Evolutionary conservation across 2,797 vertebrate species (phyloP).

Genomic region (Psittacula echo): DNA sequence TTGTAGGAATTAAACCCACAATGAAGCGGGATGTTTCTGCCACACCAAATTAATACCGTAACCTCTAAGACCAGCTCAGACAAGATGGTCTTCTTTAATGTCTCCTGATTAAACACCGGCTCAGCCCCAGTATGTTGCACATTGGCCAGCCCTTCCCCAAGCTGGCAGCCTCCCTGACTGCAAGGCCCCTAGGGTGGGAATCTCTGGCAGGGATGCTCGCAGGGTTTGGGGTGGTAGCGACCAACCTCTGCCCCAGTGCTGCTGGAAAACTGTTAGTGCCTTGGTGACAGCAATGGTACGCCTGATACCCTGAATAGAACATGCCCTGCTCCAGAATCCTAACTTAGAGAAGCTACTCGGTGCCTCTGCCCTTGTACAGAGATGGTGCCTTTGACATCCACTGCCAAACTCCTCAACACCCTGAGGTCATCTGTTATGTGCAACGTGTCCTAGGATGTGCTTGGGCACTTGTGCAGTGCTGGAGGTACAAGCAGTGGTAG

Average conservation of each 20-base stretch:
- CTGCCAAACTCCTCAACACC: background rate
- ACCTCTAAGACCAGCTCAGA: background rate
- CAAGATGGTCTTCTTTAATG: background rate
- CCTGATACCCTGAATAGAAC: background rate
- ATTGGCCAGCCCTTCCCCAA: background rate
- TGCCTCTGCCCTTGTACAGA: background rate
- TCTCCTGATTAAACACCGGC: background rate
- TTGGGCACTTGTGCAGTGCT: background rate
- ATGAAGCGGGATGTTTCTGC: background rate
- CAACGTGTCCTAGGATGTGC: background rate
- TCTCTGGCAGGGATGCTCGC: background rate
- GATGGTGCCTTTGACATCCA: background rate
- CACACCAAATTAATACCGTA: background rate
- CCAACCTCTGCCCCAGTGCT: background rate
- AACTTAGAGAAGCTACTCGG: background rate
- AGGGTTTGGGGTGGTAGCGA: background rate
- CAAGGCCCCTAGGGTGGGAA: background rate
- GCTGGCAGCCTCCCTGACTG: background rate
- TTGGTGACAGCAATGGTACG: background rate
- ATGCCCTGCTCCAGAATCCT: background rate
- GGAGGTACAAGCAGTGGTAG: background rate
- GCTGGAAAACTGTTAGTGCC: background rate
- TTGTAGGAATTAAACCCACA: background rate
- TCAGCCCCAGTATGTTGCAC: background rate
- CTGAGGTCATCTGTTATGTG: fast-evolving